phyloP scores from a whole-genome alignment of 1,140 invertebrate species.

The Drosophila mauritiana region DNA sequence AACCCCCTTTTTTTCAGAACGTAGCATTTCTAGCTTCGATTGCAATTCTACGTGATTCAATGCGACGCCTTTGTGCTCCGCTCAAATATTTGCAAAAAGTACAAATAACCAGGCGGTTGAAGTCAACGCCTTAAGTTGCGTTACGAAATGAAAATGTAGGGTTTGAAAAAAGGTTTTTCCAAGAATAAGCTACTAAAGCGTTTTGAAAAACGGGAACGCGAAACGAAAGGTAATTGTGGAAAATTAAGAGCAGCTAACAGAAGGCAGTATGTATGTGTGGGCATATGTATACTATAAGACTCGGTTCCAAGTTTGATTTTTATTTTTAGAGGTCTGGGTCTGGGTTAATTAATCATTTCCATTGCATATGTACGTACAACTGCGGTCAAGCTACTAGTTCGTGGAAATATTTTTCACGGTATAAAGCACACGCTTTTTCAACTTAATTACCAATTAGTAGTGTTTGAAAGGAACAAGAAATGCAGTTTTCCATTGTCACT shows the following conservation, averaged over 20 bases:
- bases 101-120: slow-evolving; percentile 4
- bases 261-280: slow-evolving; percentile 4
- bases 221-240: slow-evolving; percentile 8
- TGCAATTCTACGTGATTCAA: slow-evolving; percentile 68
- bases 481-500: no score
- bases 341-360: slow-evolving; percentile 81
- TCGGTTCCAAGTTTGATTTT: slow-evolving; percentile 37
- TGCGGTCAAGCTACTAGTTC: not conserved
- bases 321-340: slow-evolving; percentile 72
- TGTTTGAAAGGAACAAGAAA: no score
- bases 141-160: slow-evolving; percentile 19
- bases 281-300: slow-evolving; percentile 2
- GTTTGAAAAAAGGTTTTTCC: not conserved
- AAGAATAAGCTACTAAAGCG: not conserved
- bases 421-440: not conserved
- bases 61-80: slow-evolving; percentile 62
- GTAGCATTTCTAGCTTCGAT: slow-evolving; percentile 7
- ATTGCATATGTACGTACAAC: slow-evolving; percentile 43
- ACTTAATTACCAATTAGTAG: no score
- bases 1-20: slow-evolving; percentile 14
- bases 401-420: no score
- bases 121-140: slow-evolving; percentile 37
- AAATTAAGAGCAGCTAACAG: slow-evolving; percentile 22
- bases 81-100: slow-evolving; percentile 39
- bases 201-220: slow-evolving; percentile 2